phyloP scores from a whole-genome alignment of 2,888 invertebrate species.

The Pteria penguin region DNA sequence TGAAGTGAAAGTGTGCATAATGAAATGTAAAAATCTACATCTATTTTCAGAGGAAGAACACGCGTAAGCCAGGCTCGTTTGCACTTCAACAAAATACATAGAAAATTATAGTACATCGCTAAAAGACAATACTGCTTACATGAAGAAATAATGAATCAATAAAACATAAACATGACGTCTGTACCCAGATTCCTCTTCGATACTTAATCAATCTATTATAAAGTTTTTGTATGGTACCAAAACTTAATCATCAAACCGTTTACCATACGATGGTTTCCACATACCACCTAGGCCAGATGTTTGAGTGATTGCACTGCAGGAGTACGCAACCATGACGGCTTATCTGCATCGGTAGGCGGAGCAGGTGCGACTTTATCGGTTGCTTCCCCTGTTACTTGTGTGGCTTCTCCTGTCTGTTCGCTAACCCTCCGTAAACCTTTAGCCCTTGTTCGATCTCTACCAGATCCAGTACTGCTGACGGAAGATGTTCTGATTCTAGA shows the following conservation, averaged over 20 bases:
- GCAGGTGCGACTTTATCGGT: background rate
- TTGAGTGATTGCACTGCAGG: slow-evolving; percentile 8
- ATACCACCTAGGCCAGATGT: slow-evolving; percentile 22
- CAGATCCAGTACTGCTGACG: background rate
- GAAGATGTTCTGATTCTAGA: slow-evolving; percentile 1
- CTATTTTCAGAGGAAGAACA: too few species aligned
- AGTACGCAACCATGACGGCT: slow-evolving; percentile 23
- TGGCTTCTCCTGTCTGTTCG: background rate
- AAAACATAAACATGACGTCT: too few species aligned
- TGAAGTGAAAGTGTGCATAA: too few species aligned
- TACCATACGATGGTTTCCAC: background rate
- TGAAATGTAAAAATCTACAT: too few species aligned
- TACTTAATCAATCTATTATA: too few species aligned
- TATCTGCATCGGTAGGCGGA: slow-evolving; percentile 8
- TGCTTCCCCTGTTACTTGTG: background rate
- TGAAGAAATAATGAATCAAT: too few species aligned
- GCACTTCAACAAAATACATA: too few species aligned
- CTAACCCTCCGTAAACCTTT: background rate
- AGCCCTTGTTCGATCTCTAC: background rate
- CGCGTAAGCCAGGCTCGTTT: too few species aligned
- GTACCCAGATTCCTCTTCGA: too few species aligned
- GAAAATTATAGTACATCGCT: too few species aligned
- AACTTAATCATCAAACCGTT: background rate
- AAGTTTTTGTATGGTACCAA: too few species aligned
- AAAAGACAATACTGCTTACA: too few species aligned